Conservation (phyloP, 2,888 invertebrate genomes). For the Cryptocheilus praepositus region DNA sequence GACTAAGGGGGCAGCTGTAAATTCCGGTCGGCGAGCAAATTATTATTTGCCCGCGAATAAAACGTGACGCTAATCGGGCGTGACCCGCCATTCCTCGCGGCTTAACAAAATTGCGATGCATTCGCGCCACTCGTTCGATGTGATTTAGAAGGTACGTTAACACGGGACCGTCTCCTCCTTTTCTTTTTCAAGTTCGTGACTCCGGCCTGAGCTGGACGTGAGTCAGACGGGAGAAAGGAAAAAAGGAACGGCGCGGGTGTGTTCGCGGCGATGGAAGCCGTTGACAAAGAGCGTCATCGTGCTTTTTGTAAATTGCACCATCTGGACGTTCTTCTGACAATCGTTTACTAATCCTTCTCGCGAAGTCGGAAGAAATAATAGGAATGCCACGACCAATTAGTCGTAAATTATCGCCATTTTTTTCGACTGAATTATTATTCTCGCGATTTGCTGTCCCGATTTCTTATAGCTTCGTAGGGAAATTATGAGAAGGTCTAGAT, state of each 20-base stretch:
- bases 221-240: neutral
- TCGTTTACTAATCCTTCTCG: too few relatives aligned
- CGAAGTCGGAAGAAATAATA: too few relatives aligned
- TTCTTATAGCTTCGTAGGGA: too few relatives aligned
- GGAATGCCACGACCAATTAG: too few relatives aligned
- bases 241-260: neutral
- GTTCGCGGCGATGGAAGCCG: neutral
- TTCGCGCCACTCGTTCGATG: neutral
- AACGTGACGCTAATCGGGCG: constrained; percentile 23
- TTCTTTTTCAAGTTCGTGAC: neutral
- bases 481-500: too few relatives aligned
- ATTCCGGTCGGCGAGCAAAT: constrained; percentile 40
- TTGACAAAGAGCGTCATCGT: neutral
- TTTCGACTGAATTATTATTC: too few relatives aligned
- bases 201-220: neutral
- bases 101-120: too few relatives aligned
- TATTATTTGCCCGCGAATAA: constrained; percentile 36
- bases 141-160: constrained; percentile 30
- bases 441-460: too few relatives aligned
- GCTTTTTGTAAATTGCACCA: too few relatives aligned
- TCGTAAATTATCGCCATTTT: too few relatives aligned
- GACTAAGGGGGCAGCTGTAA: constrained; percentile 27
- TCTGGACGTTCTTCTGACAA: too few relatives aligned
- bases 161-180: neutral
- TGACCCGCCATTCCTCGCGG: constrained; percentile 20